Evolutionary conservation across 2,797 vertebrate genomes (phyloP), one percentile per base, ranked within the genome.

Genomic region (Botia kubotai): DNA sequence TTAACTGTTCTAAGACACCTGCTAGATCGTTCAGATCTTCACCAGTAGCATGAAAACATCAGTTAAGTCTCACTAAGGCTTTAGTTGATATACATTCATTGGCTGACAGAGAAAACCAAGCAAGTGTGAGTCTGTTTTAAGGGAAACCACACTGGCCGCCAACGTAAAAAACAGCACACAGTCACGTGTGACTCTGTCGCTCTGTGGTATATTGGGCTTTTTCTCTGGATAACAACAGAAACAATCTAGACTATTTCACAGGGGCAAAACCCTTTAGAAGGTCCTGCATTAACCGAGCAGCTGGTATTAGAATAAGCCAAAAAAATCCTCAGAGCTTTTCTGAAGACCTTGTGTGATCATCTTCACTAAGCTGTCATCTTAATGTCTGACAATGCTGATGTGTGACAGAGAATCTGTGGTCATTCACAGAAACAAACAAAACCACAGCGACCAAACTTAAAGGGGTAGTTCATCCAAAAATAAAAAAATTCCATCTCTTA

Each of bases 21-120:
- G 69, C 50, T 8, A 69, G 29, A 58, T 43, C 19, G 6, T 52
- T 63, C 58, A 65, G 13, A 72, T 72, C 76, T 70, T 36, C 23
- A 5, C 65, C 75, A 77, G 50, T 33, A 46, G 74, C 75, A 68
- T 46, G 21, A 23, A 26, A 19, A 19, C 33, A 79, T 36, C 67
- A 23, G 68, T 65, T 72, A 48, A 0, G 6, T 53, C 46, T 75
- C 17, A 29, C 26, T 72, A 79, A 72, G 77, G 77, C 77, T 65
- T 79, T 10, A 23, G 29, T 53, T 65, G 26, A 55, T 65, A 19
- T 65, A 79, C 58, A 79, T 65, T 79, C 77, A 55, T 72, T 23
- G 33, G 68, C 26, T 79, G 33, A 39, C 6, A 43, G 17, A 43
- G 3, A 26, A 65, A 65, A 65, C 17, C 62, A 65, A 8, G 16